Evolutionary conservation across 2,888 invertebrate genomes (phyloP).

Genomic region (Molorchus minor): DNA sequence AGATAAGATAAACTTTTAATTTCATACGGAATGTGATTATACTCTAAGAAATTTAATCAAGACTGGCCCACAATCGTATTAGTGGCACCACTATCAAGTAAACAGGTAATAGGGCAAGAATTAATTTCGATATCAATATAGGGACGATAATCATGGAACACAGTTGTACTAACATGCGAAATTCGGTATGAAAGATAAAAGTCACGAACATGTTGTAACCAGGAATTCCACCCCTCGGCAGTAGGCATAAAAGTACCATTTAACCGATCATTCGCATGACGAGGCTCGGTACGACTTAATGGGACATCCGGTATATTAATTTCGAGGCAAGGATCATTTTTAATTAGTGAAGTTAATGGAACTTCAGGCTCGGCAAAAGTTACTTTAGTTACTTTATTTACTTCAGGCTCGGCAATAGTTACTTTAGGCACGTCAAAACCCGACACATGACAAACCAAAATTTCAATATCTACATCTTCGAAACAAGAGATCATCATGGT

Average conservation of each 20-base stretch:
- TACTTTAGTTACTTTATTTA: no score
- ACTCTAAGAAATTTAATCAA: neutral
- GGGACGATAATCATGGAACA: neutral
- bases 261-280: neutral
- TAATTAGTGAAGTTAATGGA: no score
- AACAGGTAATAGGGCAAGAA: neutral
- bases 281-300: neutral
- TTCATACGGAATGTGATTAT: neutral
- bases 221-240: neutral
- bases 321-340: no score
- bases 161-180: neutral
- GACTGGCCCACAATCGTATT: neutral
- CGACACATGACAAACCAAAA: neutral
- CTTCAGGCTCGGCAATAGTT: neutral
- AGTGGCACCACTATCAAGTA: slow-evolving; percentile 2
- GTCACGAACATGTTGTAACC: neutral
- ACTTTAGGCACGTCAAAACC: neutral
- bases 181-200: neutral
- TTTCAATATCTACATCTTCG: neutral
- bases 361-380: no score
- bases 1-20: neutral
- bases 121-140: neutral
- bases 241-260: neutral
- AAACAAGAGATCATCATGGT: neutral
- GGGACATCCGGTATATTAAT: no score